Conservation (phyloP, 2,888 invertebrate genomes). For the Apomyelois bistriatella region DNA sequence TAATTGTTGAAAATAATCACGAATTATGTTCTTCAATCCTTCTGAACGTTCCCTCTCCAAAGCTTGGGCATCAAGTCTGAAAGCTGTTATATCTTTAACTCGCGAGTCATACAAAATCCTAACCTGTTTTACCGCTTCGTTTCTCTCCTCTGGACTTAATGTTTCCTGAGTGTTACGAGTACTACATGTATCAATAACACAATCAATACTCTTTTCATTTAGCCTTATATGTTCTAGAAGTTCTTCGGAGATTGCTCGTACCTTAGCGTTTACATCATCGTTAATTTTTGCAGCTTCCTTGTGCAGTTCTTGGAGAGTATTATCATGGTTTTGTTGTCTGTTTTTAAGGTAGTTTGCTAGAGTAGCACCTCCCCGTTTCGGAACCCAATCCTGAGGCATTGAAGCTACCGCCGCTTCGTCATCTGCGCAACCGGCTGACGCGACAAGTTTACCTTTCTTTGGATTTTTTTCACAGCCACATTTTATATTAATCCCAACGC, state of each 20-base stretch:
- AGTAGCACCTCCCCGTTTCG: slow-evolving; percentile 44
- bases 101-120: slow-evolving; percentile 32
- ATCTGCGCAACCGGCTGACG: slow-evolving; percentile 41
- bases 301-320: slow-evolving; percentile 32
- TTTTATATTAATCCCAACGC: neutral
- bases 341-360: slow-evolving; percentile 53
- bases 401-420: slow-evolving; percentile 54
- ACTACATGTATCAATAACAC: slow-evolving; percentile 35
- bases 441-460: slow-evolving; percentile 25
- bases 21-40: slow-evolving; percentile 43
- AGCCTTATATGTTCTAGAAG: slow-evolving; percentile 45
- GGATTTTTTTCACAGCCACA: slow-evolving; percentile 14
- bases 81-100: slow-evolving; percentile 37
- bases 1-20: slow-evolving; percentile 49
- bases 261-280: slow-evolving; percentile 40
- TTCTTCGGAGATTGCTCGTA: slow-evolving; percentile 43
- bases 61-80: slow-evolving; percentile 42
- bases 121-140: slow-evolving; percentile 37
- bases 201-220: slow-evolving; percentile 45
- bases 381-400: slow-evolving; percentile 54
- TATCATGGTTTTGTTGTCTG: slow-evolving; percentile 41
- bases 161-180: slow-evolving; percentile 11
- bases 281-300: slow-evolving; percentile 39
- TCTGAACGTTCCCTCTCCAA: slow-evolving; percentile 58
- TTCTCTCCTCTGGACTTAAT: slow-evolving; percentile 29